Base-by-base conservation (phyloP, 2,797 vertebrate species). In the Gallinago stenura region DNA sequence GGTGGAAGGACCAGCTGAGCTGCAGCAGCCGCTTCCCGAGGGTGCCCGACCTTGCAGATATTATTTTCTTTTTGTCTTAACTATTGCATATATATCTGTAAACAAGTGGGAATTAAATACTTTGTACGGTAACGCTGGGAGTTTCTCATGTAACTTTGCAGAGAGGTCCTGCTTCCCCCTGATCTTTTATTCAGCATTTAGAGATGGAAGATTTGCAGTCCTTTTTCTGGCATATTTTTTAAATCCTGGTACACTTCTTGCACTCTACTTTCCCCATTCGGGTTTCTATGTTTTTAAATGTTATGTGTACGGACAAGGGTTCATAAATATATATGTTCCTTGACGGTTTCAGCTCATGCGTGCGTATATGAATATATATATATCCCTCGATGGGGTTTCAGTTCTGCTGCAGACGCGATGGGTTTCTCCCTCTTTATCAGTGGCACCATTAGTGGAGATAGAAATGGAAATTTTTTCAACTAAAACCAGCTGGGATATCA, bases 391-490 rank as follows among this genome's bases (percentile, higher is more conserved):
- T 93, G 93, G 83, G 73, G 69, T 93, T 87, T 91, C 89, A 60
- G 39, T 90, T 89, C 79, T 87, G 91, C 69, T 7, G 79, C 90
- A 82, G 94, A 88, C 24, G 4, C 66, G 11, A 83, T 77, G 91
- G 72, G 62, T 96, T 96, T 89, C 92, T 96, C 84, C 65, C 31
- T 72, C 87, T 91, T 96, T 96, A 96, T 95, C 95, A 93, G 92
- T 93, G 84, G 92, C 90, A 94, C 90, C 90, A 39, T 90, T 96
- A 94, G 69, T 18, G 91, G 87, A 90, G 72, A 90, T 75, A 91
- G 96, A 94, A 96, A 97, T 96, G 82, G 95, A 97, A 96, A 96
- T 92, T 93, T 96, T 93, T 96, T 90, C 95, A 91, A 90, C 87
- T 96, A 95, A 96, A 97, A 96, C 92, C 92, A 82, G 85, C 89